Conservation (phyloP, 2,113 vertebrate genomes). For the Gorilla gorilla region DNA sequence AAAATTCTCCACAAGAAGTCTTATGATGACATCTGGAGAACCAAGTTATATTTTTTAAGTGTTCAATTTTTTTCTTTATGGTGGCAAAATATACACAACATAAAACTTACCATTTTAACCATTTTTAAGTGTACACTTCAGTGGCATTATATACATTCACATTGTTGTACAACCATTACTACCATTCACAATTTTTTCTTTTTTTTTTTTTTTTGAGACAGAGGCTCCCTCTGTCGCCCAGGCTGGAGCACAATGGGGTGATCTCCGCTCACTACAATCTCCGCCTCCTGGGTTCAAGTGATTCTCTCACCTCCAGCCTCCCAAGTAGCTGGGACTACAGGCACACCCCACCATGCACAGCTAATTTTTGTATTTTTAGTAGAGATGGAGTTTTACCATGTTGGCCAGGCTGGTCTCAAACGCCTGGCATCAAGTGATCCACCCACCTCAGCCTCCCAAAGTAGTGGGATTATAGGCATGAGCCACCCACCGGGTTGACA, state of each 20-base stretch:
- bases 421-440: no score
- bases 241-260: neutral
- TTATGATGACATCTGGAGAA: neutral
- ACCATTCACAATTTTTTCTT: neutral
- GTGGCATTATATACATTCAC: neutral
- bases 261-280: no score
- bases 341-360: no score
- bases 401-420: no score
- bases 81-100: neutral
- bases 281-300: no score
- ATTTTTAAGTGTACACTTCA: neutral
- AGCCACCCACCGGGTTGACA: neutral
- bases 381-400: no score
- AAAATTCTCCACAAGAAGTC: neutral
- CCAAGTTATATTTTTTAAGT: neutral
- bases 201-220: neutral
- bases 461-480: no score
- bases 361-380: no score
- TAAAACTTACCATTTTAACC: neutral
- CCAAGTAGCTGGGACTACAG: no score
- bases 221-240: neutral
- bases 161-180: neutral
- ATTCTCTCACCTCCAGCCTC: no score
- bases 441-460: no score
- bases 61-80: neutral